phyloP scores from a whole-genome alignment of 1,140 invertebrate genomes.

The Cecropterus lyciades region DNA sequence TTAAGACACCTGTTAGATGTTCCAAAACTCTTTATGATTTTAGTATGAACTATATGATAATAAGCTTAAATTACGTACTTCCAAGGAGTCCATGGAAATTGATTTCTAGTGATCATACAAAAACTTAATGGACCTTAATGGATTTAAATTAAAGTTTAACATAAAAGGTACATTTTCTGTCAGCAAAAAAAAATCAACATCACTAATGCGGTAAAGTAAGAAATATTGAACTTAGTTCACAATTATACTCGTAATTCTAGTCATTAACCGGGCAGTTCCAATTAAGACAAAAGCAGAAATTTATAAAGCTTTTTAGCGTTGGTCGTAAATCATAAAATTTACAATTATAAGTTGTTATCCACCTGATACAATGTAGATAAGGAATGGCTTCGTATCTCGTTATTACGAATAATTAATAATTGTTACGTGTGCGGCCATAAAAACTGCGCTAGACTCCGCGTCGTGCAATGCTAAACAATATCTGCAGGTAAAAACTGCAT shows the following conservation, averaged over 20 bases:
- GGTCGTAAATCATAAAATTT: constrained; percentile 23
- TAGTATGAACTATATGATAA: too few relatives aligned
- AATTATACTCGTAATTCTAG: not conserved
- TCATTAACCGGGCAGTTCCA: not conserved
- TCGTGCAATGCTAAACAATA: constrained; percentile 11
- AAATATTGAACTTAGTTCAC: not conserved
- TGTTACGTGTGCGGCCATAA: constrained; percentile 17
- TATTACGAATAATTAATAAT: constrained; percentile 28
- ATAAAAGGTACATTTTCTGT: too few relatives aligned
- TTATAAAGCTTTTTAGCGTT: not conserved
- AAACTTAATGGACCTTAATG: too few relatives aligned
- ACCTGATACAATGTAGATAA: constrained; percentile 17
- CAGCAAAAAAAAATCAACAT: too few relatives aligned
- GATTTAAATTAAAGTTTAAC: too few relatives aligned
- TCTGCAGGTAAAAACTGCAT: constrained; percentile 19
- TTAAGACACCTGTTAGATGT: too few relatives aligned
- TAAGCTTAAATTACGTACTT: too few relatives aligned
- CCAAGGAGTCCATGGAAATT: too few relatives aligned
- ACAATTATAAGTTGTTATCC: constrained; percentile 8
- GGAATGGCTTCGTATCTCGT: constrained; percentile 7
- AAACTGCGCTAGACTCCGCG: constrained; percentile 6
- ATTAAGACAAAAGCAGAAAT: not conserved
- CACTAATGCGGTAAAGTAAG: not conserved
- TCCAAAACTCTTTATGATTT: too few relatives aligned
- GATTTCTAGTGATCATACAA: too few relatives aligned